Base-by-base conservation (phyloP, 2,888 invertebrate genomes). In the Drosophila diplacantha region DNA sequence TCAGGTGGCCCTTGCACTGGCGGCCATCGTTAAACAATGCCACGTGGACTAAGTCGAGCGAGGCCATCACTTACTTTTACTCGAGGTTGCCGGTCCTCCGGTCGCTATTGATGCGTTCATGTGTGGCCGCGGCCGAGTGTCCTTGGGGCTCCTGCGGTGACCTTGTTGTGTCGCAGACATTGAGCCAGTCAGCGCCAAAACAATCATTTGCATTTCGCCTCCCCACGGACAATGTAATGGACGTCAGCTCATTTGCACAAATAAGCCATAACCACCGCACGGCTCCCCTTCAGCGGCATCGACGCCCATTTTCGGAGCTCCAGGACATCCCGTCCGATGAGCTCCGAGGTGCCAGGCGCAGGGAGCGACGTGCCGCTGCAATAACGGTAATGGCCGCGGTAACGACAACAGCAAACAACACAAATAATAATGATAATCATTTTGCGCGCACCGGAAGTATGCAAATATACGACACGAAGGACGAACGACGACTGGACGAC, bases 311-410 rank as follows among this genome's bases (percentile, higher is more conserved):
- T 72, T 72, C 55, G 66, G 31, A 55, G 47, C 34, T 56, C 26
- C 47, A 47, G 46, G 31, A 44, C 44, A 44, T 44, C 44, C 44
- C 44, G 44, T 5, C 20, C 32, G 22, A 16, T 26, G 16, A 29
- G 53, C 29, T 22, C 39, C 39, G 31, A 53, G 52, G 12, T 31
- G 55, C 69, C 47, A 64, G 69, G 55, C 53, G 55, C 22, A 34
- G 55, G 72, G 69, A 32, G 39, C 47, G 43, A 57, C 20, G 67
- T 75, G 73, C 68, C 65, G 75, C 61, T 76, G 80, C 75, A 81
- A 84, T 81, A 80, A 84, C 81, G 80, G 73, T 79, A 84, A 80
- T 83, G 79, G 78, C 60, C 63, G 81, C 83, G 75, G 83, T 84
- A 83, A 81, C 84, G 83, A 84, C 81, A 66, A 73, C 71, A 61